Evolutionary conservation across 2,797 vertebrate species (phyloP), one percentile per base, ranked within the genome.

Genomic region (Mormyrops boulengeri): DNA sequence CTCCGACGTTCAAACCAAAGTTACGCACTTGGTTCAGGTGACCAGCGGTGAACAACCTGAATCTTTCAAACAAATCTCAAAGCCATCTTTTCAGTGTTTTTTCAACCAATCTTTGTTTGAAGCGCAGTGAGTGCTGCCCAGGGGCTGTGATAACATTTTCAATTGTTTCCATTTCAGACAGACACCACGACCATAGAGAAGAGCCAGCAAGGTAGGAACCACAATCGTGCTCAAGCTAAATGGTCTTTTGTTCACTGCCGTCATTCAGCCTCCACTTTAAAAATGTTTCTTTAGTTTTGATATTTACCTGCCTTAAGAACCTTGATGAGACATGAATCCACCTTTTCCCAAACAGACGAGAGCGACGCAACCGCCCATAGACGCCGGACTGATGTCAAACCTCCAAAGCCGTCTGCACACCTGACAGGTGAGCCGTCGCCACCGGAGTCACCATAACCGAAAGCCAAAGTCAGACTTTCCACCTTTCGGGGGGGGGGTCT

Each of bases 401-500:
- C 94, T 2, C 93, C 94, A 86, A 96, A 95, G 93, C 96, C 96
- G 3, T 89, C 94, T 30, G 96, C 95, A 49, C 95, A 96, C 87
- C 91, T 96, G 90, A 94, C 92, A 93, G 95, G 95, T 96, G 88
- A 94, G 93, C 84, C 3, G 2, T 17, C 34, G 0, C 2, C 60
- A 3, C 60, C 0, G 3, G 50, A 26, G n/a, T 26, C 22, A 11
- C n/a, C 85, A 6, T 53, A 3, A 84, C 8, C 44, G 9, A 8
- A 84, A 77, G 4, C 30, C 3, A 30, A 73, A 8, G 2, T 62
- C 60, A 62, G 60, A 62, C 60, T 9, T 62, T 11, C 9, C 22
- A 11, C 22, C 60, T 9, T 62, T 62, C 22, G 0, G 0, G 6
- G 0, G 0, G 6, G 60, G 60, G 60, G 60, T 30, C 60, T 30